Conservation (phyloP, 2,888 invertebrate species). For the Mythimna loreyi region DNA sequence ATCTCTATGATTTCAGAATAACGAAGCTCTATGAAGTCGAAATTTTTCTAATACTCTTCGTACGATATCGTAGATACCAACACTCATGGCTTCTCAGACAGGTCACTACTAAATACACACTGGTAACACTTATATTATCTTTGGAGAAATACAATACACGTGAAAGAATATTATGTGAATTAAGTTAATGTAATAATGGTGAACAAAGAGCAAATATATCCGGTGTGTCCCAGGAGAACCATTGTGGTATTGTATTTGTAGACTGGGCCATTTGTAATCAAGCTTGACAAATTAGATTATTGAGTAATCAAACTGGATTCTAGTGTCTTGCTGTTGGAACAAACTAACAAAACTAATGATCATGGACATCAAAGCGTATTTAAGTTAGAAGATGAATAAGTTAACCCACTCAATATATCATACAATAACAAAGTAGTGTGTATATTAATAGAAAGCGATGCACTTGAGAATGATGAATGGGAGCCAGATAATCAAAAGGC, state of each 20-base stretch:
- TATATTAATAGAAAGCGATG: conserved; percentile 71
- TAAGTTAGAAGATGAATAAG: conserved; percentile 43
- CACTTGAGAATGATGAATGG: conserved; percentile 73
- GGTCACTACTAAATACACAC: not conserved
- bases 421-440: conserved; percentile 58
- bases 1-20: too few species aligned
- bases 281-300: conserved; percentile 75
- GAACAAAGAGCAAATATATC: conserved; percentile 73
- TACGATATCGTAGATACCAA: not conserved
- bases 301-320: conserved; percentile 66
- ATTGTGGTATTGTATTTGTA: conserved; percentile 76
- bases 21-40: not conserved
- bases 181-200: conserved; percentile 68
- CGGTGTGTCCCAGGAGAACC: conserved; percentile 71
- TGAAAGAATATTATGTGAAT: conserved; percentile 63
- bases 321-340: conserved; percentile 36
- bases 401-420: conserved; percentile 48
- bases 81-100: conserved; percentile 11
- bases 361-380: conserved; percentile 50
- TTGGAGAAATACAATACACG: conserved; percentile 52
- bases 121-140: conserved; percentile 5
- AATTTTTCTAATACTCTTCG: not conserved
- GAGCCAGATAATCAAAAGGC: conserved; percentile 71
- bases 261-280: conserved; percentile 73
- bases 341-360: conserved; percentile 52